Conservation (phyloP, 2,797 vertebrate species). For the Chelonia mydas region DNA sequence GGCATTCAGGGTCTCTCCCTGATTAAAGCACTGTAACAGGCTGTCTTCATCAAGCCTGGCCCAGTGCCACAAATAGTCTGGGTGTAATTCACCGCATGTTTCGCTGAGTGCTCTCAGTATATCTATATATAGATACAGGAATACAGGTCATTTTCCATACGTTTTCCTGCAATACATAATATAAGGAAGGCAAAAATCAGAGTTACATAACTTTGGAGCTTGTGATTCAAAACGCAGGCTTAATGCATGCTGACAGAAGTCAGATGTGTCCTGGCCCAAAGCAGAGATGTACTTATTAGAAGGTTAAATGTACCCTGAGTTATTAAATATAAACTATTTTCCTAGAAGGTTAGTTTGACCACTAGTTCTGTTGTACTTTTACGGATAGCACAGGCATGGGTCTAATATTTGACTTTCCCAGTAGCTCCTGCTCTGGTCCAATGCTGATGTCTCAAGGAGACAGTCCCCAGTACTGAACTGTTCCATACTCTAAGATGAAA, state of each 20-base stretch:
- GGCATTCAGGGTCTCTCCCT: slow-evolving; percentile 64
- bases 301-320: background rate
- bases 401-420: background rate
- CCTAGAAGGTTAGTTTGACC: background rate
- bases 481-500: background rate
- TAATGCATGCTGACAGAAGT: background rate
- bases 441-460: slow-evolving; percentile 5
- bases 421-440: slow-evolving; percentile 30
- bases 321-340: background rate
- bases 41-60: slow-evolving; percentile 62
- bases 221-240: slow-evolving; percentile 11
- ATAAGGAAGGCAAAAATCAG: slow-evolving; percentile 47
- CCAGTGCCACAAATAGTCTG: slow-evolving; percentile 43
- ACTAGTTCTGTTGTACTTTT: background rate
- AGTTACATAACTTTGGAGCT: background rate
- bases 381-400: background rate
- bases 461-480: background rate
- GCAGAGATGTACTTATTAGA: background rate
- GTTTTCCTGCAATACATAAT: slow-evolving; percentile 67
- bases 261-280: background rate
- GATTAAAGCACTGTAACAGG: slow-evolving; percentile 62
- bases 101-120: slow-evolving; percentile 69
- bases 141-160: slow-evolving; percentile 59
- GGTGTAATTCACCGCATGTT: slow-evolving; percentile 52
- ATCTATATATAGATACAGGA: slow-evolving; percentile 60